Evolutionary conservation across 2,113 vertebrate species (phyloP).

Genomic region (Grallaria varia): DNA sequence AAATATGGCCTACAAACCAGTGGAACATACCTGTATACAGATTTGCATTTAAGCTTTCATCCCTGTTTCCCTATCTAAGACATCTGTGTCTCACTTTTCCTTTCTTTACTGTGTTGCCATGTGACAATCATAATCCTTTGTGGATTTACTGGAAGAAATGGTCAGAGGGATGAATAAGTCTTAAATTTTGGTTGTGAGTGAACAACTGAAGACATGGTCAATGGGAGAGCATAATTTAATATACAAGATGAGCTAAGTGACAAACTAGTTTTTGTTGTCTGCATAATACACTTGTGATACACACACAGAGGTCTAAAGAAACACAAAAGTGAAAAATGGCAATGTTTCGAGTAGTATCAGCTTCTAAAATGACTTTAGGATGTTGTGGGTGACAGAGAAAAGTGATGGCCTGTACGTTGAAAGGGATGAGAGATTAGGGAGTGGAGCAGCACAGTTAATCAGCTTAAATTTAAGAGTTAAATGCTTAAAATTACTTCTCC

Average conservation of each 20-base stretch:
- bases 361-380: neutral
- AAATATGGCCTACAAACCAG: neutral
- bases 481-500: constrained; percentile 18
- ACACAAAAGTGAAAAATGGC: neutral
- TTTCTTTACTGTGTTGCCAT: neutral
- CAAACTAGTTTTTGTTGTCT: neutral
- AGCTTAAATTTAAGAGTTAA: neutral
- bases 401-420: neutral
- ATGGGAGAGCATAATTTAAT: neutral
- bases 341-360: neutral
- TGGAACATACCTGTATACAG: neutral
- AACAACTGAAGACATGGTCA: neutral
- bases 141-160: neutral
- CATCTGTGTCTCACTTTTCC: neutral
- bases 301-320: neutral
- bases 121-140: neutral
- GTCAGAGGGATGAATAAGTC: neutral
- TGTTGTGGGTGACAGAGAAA: neutral
- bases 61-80: neutral
- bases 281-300: neutral
- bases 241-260: neutral
- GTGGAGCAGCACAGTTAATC: neutral
- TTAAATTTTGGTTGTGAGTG: neutral
- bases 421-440: neutral
- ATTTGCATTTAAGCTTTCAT: neutral